phyloP scores from a whole-genome alignment of 23 tunicate species.

The Ciona savignyi region DNA sequence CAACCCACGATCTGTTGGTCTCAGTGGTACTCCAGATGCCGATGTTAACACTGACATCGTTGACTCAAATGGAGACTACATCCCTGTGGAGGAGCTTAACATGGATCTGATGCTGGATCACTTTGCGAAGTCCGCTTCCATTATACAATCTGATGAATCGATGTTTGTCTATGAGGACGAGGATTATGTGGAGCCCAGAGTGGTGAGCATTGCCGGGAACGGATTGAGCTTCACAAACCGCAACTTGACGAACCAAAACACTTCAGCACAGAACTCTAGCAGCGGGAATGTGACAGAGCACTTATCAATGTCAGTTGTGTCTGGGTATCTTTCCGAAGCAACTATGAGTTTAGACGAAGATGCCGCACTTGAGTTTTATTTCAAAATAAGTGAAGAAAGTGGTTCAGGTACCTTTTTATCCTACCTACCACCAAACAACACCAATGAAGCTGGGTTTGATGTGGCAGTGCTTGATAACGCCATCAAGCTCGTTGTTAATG shows the following conservation, averaged over 20 bases:
- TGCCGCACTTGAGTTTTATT: conserved; percentile 14
- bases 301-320: not conserved
- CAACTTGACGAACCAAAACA: not conserved
- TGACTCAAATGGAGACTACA: not conserved
- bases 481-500: conserved; percentile 6
- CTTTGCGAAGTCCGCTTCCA: conserved; percentile 1
- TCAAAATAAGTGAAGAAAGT: conserved; percentile 1
- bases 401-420: conserved; percentile 25
- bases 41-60: conserved; percentile 13
- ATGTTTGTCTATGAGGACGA: conserved; percentile 10
- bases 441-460: conserved; percentile 18
- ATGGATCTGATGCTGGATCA: not conserved
- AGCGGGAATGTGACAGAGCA: not conserved
- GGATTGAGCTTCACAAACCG: conserved; percentile 1
- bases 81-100: not conserved
- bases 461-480: conserved; percentile 12
- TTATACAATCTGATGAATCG: not conserved
- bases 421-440: not conserved
- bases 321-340: not conserved
- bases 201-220: conserved; percentile 2
- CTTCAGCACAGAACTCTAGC: not conserved
- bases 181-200: conserved; percentile 11
- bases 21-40: conserved; percentile 14
- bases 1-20: not conserved
- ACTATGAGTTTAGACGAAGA: not conserved